These are phyloP conservation scores for Nomada fucata DNA, from an alignment of 2,888 invertebrate species.

Conservation along the genomic window DNA sequence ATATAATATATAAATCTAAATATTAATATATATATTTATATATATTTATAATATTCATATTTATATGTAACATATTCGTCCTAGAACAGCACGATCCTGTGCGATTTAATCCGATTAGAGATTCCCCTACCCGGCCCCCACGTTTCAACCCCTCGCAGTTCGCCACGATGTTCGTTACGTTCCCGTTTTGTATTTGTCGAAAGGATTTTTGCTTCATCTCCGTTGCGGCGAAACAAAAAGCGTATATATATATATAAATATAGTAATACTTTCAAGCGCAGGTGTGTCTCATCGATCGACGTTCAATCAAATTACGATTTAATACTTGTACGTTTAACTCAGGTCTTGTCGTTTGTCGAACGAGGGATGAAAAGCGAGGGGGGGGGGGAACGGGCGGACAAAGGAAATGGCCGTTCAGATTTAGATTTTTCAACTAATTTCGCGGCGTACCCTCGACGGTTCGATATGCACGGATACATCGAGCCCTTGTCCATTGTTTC, in stretches of 20 bases:
- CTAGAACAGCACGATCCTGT: slow-evolving; percentile 49
- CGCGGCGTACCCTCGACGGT: slow-evolving; percentile 29
- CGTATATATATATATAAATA: too few species aligned
- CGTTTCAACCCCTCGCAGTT: slow-evolving; percentile 4
- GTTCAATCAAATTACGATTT: too few species aligned
- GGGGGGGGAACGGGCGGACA: background rate
- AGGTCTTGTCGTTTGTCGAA: too few species aligned
- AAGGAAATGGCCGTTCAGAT: slow-evolving; percentile 22
- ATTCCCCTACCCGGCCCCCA: slow-evolving; percentile 25
- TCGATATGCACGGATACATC: slow-evolving; percentile 45
- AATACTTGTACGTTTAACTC: too few species aligned
- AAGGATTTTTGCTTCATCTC: too few species aligned
- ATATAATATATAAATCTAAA: slow-evolving; percentile 69
- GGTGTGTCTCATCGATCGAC: too few species aligned
- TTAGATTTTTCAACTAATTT: slow-evolving; percentile 34
- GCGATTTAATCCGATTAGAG: slow-evolving; percentile 47
- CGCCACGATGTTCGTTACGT: background rate
- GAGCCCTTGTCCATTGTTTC: slow-evolving; percentile 16
- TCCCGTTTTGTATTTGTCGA: background rate
- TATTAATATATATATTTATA: slow-evolving; percentile 72
- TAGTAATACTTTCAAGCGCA: too few species aligned
- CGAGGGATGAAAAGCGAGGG: slow-evolving; percentile 1
- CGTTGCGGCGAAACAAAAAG: too few species aligned
- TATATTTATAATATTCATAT: slow-evolving; percentile 74
- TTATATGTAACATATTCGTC: slow-evolving; percentile 74